Base-by-base conservation (phyloP, 2,888 invertebrate genomes). In the Andrena minutula region DNA sequence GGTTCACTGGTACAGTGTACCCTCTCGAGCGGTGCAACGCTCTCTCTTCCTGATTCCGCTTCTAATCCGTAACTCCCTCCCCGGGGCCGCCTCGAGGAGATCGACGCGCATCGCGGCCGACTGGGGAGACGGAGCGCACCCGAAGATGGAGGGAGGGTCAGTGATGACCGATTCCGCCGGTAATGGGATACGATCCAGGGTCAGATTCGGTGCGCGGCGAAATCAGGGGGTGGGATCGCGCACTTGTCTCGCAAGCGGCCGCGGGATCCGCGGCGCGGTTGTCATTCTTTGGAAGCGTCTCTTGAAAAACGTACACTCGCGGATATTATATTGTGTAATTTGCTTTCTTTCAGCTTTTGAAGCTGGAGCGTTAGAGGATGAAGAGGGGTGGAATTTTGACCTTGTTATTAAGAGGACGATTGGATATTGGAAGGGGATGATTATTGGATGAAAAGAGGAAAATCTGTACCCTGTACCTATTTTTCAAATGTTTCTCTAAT, bases 1-100 rank as follows among this genome's bases (percentile, higher is more conserved):
- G 91, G 93, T 93, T 93, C 92, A 93, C 93, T 93, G 91, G 93
- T 92, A 93, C 93, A 93, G 89, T 92, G 93, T 93, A 93, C 92
- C 92, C 93, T 92, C 90, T 89, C 86, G 83, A 83, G 82, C 90
- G 88, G 92, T 93, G 90, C 93, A 92, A 93, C 91, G 92, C 89
- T 92, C 92, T 92, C 91, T 93, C 92, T 92, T 92, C 92, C 92
- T 92, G 90, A 92, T 92, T 91, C 91, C 92, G 89, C 87, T 89
- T 89, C 87, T 83, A 79, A 76, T 72, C 69, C 83, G 75, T 41
- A 71, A 75, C 66, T 63, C 82, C 80, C 66, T 70, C 30, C 68
- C 72, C 41, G 26, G 77, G 41, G 47, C 35, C 35, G 77, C 60
- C 32, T 53, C 66, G 78, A 69, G 61, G 68, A 69, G 74, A 83